phyloP scores from a whole-genome alignment of 2,888 invertebrate species.

The Drosophila affinis region DNA sequence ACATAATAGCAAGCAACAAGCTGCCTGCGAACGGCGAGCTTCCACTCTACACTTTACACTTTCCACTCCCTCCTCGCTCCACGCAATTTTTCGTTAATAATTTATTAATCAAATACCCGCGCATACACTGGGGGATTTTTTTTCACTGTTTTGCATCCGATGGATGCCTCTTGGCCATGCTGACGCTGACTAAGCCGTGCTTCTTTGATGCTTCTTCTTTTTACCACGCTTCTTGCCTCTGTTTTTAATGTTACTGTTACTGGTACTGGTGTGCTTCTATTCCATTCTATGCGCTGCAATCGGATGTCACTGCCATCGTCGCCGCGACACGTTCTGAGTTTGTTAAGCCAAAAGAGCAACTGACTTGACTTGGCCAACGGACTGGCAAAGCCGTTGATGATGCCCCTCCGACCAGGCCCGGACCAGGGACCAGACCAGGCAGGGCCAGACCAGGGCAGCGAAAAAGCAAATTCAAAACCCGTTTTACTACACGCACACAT shows the following conservation, averaged over 20 bases:
- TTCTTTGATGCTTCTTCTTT: slow-evolving; percentile 14
- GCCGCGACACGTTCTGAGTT: slow-evolving; percentile 75
- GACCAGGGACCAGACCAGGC: slow-evolving; percentile 28
- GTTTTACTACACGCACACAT: slow-evolving; percentile 63
- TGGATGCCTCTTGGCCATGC: slow-evolving; percentile 43
- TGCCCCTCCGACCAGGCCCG: slow-evolving; percentile 49
- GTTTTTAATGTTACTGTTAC: slow-evolving; percentile 40
- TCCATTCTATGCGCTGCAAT: slow-evolving; percentile 46
- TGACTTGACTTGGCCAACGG: slow-evolving; percentile 79
- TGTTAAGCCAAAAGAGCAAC: slow-evolving; percentile 79
- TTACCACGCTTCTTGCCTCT: slow-evolving; percentile 26
- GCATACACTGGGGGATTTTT: slow-evolving; percentile 26
- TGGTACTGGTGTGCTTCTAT: slow-evolving; percentile 24
- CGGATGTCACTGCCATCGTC: slow-evolving; percentile 56
- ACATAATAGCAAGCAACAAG: slow-evolving; percentile 72
- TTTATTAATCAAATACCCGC: slow-evolving; percentile 19
- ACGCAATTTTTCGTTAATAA: slow-evolving; percentile 30
- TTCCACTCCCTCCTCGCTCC: not conserved
- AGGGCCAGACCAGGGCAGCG: slow-evolving; percentile 37
- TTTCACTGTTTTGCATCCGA: slow-evolving; percentile 39
- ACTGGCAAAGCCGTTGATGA: slow-evolving; percentile 60
- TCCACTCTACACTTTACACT: not conserved
- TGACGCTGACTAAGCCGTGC: slow-evolving; percentile 66
- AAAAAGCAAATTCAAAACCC: slow-evolving; percentile 74
- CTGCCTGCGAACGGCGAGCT: slow-evolving; percentile 37